Base-by-base conservation (phyloP, 2,113 vertebrate genomes). In the Larimichthys crocea region DNA sequence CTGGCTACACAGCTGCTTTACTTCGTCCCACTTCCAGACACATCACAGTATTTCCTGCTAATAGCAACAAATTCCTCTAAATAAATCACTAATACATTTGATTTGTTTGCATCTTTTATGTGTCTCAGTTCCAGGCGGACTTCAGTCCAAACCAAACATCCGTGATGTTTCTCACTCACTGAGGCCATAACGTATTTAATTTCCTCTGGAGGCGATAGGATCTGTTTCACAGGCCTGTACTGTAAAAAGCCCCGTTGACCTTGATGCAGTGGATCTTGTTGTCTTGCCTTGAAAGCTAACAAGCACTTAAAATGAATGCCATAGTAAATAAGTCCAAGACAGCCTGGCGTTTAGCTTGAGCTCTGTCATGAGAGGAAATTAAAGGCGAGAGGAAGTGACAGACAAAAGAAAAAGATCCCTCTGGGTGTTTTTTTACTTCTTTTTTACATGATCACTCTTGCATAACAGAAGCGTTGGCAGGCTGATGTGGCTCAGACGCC, bases 201-300 rank as follows among this genome's bases (percentile, higher is more conserved):
- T 85, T 88, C 86, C 82, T 86, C 64, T 59, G 52, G 29, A 60
- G 26, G 79, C 15, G 80, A 89, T 84, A 42, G 78, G 71, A 88
- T 89, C 57, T 6, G 40, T 60, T 63, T 79, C 85, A 66, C 81
- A 40, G 68, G 56, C 56, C 68, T 31, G 61, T 68, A 44, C 74
- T 78, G 84, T 74, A 60, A 75, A 82, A 75, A 24, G 56, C 49
- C 56, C 35, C 1, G 48, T n/a, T 57, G 72, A 82, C 72, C 65
- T 75, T 20, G 49, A 65, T 55, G 56, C 49, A 1, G 14, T 19
- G 24, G 48, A 29, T 63, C 66, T 40, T 64, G 74, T 65, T 64
- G 61, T 66, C 63, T 76, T 5, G 50, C 62, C 83, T 76, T 72
- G 35, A 76, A 83, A 83, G 57, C 74, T 61, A 85, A 79, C 79